phyloP scores from a whole-genome alignment of 64 coral and sea anemone genomes.

The Trachythela sp. region DNA sequence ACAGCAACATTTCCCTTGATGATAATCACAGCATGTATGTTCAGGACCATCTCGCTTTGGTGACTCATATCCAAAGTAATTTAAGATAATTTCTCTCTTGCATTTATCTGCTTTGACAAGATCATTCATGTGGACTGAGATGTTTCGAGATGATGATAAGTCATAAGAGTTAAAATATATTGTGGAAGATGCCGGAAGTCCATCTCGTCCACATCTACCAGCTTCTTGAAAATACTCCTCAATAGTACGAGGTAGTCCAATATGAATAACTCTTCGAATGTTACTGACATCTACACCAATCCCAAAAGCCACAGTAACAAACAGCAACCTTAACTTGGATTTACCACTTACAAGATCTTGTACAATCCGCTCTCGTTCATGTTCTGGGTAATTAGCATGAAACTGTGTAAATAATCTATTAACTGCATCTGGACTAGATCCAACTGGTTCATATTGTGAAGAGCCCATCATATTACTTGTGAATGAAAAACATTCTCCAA shows the following conservation, averaged over 20 bases:
- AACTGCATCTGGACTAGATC: not conserved
- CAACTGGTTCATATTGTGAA: slow-evolving; percentile 16
- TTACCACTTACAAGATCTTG: not conserved
- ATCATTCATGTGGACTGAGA: not conserved
- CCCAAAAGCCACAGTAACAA: slow-evolving; percentile 59
- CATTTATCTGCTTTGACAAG: not conserved
- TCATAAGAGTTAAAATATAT: not conserved
- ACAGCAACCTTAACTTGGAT: slow-evolving; percentile 40
- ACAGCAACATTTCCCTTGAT: not conserved
- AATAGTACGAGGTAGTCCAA: slow-evolving; percentile 41
- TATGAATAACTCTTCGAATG: slow-evolving; percentile 51
- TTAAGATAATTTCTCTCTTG: not conserved
- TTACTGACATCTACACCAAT: slow-evolving; percentile 43
- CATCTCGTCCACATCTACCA: slow-evolving; percentile 47
- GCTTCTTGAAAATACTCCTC: slow-evolving; percentile 61
- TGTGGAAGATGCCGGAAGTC: not conserved
- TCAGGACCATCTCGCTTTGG: not conserved
- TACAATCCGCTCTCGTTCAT: slow-evolving; percentile 32
- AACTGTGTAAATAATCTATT: slow-evolving; percentile 53
- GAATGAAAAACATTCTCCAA: not conserved
- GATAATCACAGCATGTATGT: not conserved
- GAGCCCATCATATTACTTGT: not conserved
- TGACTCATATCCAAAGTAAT: not conserved
- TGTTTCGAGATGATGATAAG: not conserved
- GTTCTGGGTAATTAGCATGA: no score